phyloP scores from a whole-genome alignment of 2,888 invertebrate species.

The Heliconius sara region DNA sequence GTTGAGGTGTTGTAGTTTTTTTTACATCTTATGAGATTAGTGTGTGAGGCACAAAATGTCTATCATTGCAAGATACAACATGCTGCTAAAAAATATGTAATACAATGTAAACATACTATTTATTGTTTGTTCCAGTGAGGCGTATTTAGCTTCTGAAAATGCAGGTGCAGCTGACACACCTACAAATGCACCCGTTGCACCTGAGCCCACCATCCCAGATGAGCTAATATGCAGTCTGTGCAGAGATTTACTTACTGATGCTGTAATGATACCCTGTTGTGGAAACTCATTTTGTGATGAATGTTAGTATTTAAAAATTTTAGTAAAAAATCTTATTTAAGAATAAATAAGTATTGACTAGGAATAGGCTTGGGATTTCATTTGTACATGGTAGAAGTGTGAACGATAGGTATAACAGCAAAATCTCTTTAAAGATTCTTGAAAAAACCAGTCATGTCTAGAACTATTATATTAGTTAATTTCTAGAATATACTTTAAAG shows the following conservation, averaged over 20 bases:
- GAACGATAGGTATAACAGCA: no score
- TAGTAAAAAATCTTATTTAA: background rate
- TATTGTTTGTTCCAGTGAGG: slow-evolving; percentile 82
- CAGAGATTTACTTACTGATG: slow-evolving; percentile 95
- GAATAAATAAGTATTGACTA: background rate
- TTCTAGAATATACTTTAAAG: no score
- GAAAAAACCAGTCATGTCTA: no score
- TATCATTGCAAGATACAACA: no score
- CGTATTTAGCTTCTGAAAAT: slow-evolving; percentile 87
- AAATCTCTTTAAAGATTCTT: no score
- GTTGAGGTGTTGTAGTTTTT: no score
- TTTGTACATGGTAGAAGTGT: no score
- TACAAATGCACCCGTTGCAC: slow-evolving; percentile 86
- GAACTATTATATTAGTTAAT: no score
- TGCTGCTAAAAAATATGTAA: no score
- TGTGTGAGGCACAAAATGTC: no score
- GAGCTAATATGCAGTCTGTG: slow-evolving; percentile 97
- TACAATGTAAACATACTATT: background rate
- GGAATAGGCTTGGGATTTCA: no score
- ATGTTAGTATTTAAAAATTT: slow-evolving; percentile 83
- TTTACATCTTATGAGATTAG: no score
- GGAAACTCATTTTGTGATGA: slow-evolving; percentile 99
- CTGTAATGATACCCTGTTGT: slow-evolving; percentile 99
- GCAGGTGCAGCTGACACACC: slow-evolving; percentile 85
- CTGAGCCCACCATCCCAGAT: slow-evolving; percentile 92